A percentile compares a stretch with the other conserved stretches of the same genome.
These are phyloP conservation scores for Zaprionus camerounensis DNA, from an alignment of 1,140 invertebrate species.

Conservation along the genomic window DNA sequence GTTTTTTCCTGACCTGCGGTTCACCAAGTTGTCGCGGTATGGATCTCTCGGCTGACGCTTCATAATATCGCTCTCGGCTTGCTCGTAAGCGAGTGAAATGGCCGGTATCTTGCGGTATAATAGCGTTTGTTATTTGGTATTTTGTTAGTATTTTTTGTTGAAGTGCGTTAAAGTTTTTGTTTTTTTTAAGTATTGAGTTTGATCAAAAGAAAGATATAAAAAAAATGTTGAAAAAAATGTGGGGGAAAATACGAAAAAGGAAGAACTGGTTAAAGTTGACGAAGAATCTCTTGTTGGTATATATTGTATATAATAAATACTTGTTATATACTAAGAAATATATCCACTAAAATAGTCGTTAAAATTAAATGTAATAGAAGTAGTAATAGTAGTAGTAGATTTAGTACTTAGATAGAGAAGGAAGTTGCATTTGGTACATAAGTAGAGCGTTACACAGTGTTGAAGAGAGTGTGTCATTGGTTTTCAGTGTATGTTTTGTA, in stretches of 20 bases:
- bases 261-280: constrained; percentile 71
- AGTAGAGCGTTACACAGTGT: constrained; percentile 27
- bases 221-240: constrained; percentile 65
- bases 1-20: constrained; percentile 92
- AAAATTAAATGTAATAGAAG: constrained; percentile 48
- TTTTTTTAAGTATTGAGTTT: constrained; percentile 49
- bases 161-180: constrained; percentile 22
- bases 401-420: constrained; percentile 47
- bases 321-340: constrained; percentile 53
- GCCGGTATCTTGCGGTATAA: constrained; percentile 93
- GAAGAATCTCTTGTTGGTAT: constrained; percentile 50
- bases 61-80: constrained; percentile 99
- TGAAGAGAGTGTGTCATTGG: constrained; percentile 5
- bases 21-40: constrained; percentile 97
- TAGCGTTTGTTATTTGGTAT: constrained; percentile 56
- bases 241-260: constrained; percentile 75
- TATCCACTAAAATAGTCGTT: constrained; percentile 57
- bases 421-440: constrained; percentile 40
- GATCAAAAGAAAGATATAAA: constrained; percentile 81
- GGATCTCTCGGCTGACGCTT: constrained; percentile 99
- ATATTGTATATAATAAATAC: constrained; percentile 61
- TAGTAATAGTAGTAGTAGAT: constrained; percentile 6
- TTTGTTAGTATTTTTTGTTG: constrained; percentile 51
- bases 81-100: constrained; percentile 99
- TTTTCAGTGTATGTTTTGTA: constrained; percentile 17